A percentile compares a stretch with the other conserved stretches of the same genome.
phyloP scores from a whole-genome alignment of 2,113 vertebrate species.

The Callopanchax toddi region DNA sequence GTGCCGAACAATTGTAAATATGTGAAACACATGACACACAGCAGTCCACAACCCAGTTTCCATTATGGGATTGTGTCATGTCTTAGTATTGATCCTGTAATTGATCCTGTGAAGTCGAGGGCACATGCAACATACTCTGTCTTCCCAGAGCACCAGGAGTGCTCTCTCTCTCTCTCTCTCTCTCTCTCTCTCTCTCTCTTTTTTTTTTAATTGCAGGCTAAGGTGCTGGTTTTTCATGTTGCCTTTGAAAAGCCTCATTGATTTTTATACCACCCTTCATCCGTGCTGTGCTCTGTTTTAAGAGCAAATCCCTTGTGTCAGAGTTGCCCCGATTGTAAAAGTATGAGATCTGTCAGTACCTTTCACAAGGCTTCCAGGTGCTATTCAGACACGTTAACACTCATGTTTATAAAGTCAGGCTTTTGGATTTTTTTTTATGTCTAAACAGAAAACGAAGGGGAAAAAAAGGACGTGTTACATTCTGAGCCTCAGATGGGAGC shows the following conservation, averaged over 20 bases:
- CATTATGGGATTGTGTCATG: conserved; percentile 71
- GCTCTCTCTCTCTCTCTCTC: conserved; percentile 24
- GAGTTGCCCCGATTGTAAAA: conserved; percentile 63
- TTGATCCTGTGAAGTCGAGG: conserved; percentile 71
- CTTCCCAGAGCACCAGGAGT: conserved; percentile 60
- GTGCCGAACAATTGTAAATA: conserved; percentile 56
- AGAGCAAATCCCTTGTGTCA: conserved; percentile 68
- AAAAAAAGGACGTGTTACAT: conserved; percentile 5
- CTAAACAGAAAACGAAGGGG: conserved; percentile 30
- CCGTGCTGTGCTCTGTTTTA: conserved; percentile 61
- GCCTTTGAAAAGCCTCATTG: conserved; percentile 78
- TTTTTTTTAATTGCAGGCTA: conserved; percentile 72
- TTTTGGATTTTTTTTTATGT: background rate
- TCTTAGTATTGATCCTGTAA: conserved; percentile 66
- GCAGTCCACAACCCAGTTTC: conserved; percentile 46
- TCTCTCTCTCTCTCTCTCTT: conserved; percentile 40
- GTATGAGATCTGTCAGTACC: conserved; percentile 65
- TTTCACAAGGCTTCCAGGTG: conserved; percentile 65
- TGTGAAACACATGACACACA: conserved; percentile 51
- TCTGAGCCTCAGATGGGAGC: conserved; percentile 3
- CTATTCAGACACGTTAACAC: conserved; percentile 56
- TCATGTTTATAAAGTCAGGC: conserved; percentile 27
- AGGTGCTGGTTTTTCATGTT: conserved; percentile 71
- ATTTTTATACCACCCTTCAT: conserved; percentile 74
- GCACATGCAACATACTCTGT: conserved; percentile 64